Conservation (phyloP, 2,113 vertebrate species). For the Sigmodon hispidus region DNA sequence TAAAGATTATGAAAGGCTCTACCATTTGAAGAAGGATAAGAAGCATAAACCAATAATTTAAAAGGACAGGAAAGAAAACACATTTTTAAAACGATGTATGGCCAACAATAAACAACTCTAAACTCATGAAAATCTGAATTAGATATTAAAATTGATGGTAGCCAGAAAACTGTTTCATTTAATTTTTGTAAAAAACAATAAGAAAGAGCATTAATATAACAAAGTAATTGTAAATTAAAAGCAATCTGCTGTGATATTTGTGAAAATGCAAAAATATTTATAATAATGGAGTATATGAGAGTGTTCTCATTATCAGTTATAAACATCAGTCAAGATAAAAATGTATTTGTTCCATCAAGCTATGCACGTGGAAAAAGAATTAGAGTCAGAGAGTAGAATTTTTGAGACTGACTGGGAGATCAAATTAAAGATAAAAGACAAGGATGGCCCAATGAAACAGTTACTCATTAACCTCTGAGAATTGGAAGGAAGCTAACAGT, state of each 20-base stretch:
- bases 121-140: neutral
- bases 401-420: neutral
- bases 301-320: neutral
- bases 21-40: neutral
- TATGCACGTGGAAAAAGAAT: neutral
- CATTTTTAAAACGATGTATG: neutral
- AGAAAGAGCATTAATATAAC: neutral
- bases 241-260: neutral
- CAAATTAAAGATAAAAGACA: neutral
- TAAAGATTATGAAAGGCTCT: neutral
- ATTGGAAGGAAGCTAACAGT: neutral
- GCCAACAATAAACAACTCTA: neutral
- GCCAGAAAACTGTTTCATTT: neutral
- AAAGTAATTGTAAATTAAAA: neutral
- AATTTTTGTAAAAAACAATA: neutral
- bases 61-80: neutral
- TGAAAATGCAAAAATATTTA: neutral
- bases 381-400: neutral
- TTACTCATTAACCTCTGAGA: neutral
- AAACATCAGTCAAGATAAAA: neutral
- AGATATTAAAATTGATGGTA: neutral
- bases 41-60: neutral
- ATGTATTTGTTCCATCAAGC: neutral
- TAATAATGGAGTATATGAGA: fast-evolving
- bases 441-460: neutral